Conservation (phyloP, 2,888 invertebrate genomes). For the Pachycephus smyrnensis region DNA sequence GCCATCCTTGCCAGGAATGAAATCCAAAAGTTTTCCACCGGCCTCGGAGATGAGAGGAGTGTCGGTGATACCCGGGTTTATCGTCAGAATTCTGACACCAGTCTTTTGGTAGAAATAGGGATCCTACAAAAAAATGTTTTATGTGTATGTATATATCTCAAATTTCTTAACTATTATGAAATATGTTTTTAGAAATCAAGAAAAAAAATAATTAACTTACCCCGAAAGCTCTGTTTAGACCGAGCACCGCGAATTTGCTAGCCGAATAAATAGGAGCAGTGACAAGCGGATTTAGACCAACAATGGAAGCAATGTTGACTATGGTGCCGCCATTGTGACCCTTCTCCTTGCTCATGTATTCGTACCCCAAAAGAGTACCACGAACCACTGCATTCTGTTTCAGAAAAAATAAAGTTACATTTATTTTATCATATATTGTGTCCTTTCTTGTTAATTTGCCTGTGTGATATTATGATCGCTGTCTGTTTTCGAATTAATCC, state of each 20-base stretch:
- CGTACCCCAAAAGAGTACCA: conserved; percentile 70
- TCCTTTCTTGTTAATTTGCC: too few species aligned
- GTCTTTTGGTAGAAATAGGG: conserved; percentile 54
- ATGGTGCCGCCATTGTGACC: conserved; percentile 72
- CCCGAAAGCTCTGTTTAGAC: conserved; percentile 69
- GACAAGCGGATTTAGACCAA: conserved; percentile 67
- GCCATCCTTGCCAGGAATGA: conserved; percentile 26
- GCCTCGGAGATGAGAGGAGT: conserved; percentile 57
- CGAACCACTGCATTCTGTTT: conserved; percentile 67
- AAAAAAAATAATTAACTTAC: conserved; percentile 43
- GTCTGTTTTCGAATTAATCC: too few species aligned
- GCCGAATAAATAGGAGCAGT: conserved; percentile 70
- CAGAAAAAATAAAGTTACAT: too few species aligned
- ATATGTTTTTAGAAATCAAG: too few species aligned
- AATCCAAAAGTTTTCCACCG: conserved; percentile 43
- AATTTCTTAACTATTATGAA: too few species aligned
- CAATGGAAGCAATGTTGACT: conserved; percentile 72
- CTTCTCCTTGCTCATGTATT: conserved; percentile 71
- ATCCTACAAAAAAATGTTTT: conserved; percentile 35
- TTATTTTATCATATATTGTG: too few species aligned
- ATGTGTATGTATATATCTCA: too few species aligned
- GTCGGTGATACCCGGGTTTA: conserved; percentile 63
- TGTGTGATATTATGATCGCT: too few species aligned
- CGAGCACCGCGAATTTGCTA: conserved; percentile 71
- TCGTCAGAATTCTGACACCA: conserved; percentile 61